Conservation (phyloP, 35 echinoderm and acorn worm species). For the Apostichopus californicus region DNA sequence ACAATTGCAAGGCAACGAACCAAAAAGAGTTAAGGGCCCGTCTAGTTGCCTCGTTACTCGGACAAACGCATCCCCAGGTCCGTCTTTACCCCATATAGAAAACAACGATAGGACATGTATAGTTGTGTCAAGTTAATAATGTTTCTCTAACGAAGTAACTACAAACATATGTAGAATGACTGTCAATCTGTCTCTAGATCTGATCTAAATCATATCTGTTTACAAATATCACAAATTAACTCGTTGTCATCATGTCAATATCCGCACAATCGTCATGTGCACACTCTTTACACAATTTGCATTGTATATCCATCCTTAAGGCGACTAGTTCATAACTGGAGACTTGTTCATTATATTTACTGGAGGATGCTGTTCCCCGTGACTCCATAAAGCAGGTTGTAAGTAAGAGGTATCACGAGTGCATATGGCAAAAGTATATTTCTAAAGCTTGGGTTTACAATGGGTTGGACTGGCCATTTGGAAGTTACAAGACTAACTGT, state of each 20-base stretch:
- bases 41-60: neutral
- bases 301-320: slow-evolving; percentile 11
- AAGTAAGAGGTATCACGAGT: slow-evolving; percentile 1
- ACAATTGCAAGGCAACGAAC: slow-evolving; percentile 13
- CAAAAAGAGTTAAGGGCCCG: neutral
- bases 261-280: slow-evolving; percentile 8
- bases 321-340: no score
- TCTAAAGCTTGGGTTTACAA: slow-evolving; percentile 41
- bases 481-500: neutral
- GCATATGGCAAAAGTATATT: neutral
- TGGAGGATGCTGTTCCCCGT: slow-evolving; percentile 1
- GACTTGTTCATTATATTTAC: slow-evolving; percentile 28
- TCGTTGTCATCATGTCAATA: slow-evolving; percentile 20
- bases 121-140: no score
- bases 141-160: no score
- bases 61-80: neutral
- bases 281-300: neutral
- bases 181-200: neutral
- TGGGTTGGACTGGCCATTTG: slow-evolving; percentile 27
- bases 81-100: neutral
- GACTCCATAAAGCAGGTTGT: slow-evolving; percentile 27
- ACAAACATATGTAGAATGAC: neutral
- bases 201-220: neutral
- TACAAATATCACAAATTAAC: slow-evolving; percentile 20
- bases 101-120: neutral